Evolutionary conservation across 2,797 vertebrate species (phyloP), one percentile per base, ranked within the genome.

Genomic region (Sebastes kiyomatsui): DNA sequence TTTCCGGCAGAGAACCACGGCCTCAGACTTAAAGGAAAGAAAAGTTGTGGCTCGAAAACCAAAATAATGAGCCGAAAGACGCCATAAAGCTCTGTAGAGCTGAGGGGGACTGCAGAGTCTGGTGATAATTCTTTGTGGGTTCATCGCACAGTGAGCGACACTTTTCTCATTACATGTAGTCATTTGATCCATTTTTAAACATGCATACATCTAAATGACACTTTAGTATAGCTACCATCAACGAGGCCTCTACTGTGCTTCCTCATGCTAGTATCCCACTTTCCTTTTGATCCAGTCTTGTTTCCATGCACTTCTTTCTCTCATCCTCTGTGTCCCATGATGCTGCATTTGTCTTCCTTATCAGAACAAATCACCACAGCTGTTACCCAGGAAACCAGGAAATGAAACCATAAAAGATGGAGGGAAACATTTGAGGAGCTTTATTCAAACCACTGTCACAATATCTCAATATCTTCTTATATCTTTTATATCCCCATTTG

Each of bases 361-460:
- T 90, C 90, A 78, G 61, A 9, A 75, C 75, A 80, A 72, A 86
- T 89, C 68, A 73, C 33, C 35, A 32, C 30, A 72, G 28, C 56
- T 27, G 81, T 88, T 83, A 72, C 72, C 72, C 8, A 1, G 67
- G 61, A 79, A 86, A 84, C 73, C 78, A 87, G 81, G 83, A 90
- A 88, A 91, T 86, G 5, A 88, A 89, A 87, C 64, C 76, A 70
- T 68, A 75, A 78, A 79, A 72, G 70, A 79, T 65, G 56, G 20
- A 59, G 20, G 33, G 52, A 77, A 85, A 85, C 46, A 81, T 87
- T 54, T 61, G 46, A 64, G 32, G 55, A 71, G 49, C 28, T 84
- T 78, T 74, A 79, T 85, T 82, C 33, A 75, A 77, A 80, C 75
- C 66, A 58, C 67, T 70, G 56, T 64, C 38, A 46, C 9, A 8